Conservation (phyloP, 1,140 invertebrate species). For the Contarinia nasturtii region DNA sequence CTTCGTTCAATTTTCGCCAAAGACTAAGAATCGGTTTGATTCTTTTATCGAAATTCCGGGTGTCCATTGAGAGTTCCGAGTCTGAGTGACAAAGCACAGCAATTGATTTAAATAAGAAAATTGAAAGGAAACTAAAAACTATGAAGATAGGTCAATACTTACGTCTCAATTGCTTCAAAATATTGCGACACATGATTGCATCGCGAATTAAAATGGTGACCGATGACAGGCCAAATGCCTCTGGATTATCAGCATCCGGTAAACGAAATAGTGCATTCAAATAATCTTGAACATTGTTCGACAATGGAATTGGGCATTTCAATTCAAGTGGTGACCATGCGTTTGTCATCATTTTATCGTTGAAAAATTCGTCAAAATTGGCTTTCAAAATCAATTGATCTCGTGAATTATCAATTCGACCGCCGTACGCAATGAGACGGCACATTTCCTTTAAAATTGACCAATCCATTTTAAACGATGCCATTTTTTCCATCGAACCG, state of each 20-base stretch:
- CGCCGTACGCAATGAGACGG: constrained; percentile 72
- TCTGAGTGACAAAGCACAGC: constrained; percentile 13
- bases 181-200: constrained; percentile 11
- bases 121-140: constrained; percentile 14
- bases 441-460: constrained; percentile 59
- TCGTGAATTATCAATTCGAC: constrained; percentile 62
- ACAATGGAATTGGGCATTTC: constrained; percentile 28
- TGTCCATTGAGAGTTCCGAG: constrained; percentile 12
- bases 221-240: constrained; percentile 54
- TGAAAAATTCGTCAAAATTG: constrained; percentile 60
- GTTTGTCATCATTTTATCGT: constrained; percentile 32
- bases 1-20: constrained; percentile 37
- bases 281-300: constrained; percentile 35
- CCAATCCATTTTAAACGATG: constrained; percentile 39
- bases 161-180: constrained; percentile 14
- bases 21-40: constrained; percentile 45
- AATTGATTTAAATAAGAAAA: too few species aligned
- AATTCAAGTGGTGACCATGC: constrained; percentile 33
- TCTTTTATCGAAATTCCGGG: constrained; percentile 32
- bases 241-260: constrained; percentile 47
- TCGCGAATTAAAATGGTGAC: constrained; percentile 16
- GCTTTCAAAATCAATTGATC: constrained; percentile 54
- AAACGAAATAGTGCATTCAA: constrained; percentile 37
- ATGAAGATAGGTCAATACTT: constrained; percentile 8
- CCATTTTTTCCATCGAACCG: constrained; percentile 31